phyloP scores from a whole-genome alignment of 1,140 invertebrate species.

The Maconellicoccus hirsutus region DNA sequence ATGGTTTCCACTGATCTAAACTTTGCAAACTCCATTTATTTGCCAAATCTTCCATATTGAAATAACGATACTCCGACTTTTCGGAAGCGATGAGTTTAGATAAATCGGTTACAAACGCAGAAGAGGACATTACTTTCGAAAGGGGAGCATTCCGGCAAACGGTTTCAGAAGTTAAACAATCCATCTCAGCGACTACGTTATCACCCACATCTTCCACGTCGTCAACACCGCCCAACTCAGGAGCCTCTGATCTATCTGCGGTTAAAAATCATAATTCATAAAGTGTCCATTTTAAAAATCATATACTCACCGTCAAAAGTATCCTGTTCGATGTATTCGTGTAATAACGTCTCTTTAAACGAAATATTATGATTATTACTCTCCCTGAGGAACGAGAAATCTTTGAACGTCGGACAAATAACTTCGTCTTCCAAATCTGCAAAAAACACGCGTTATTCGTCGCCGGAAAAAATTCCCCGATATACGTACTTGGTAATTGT shows the following conservation, averaged over 20 bases:
- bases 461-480: neutral
- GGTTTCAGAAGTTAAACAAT: too few relatives aligned
- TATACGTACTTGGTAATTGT: neutral
- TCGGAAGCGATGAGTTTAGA: neutral
- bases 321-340: neutral
- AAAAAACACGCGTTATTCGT: neutral
- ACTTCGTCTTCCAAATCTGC: neutral
- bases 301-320: neutral
- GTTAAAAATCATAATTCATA: too few relatives aligned
- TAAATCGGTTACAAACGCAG: neutral
- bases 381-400: neutral
- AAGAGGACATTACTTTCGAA: too few relatives aligned
- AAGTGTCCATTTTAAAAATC: too few relatives aligned
- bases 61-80: neutral
- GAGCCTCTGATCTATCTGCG: neutral
- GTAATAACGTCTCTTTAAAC: neutral
- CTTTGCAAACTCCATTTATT: neutral
- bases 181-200: too few relatives aligned
- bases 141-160: too few relatives aligned
- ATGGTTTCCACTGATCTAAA: neutral
- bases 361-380: neutral
- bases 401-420: neutral
- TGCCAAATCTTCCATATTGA: neutral
- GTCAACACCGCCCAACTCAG: too few relatives aligned
- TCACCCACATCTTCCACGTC: too few relatives aligned